A percentile compares a stretch with the other conserved stretches of the same genome.
Evolutionary conservation across 2,888 invertebrate genomes (phyloP).

Genomic region (Fragum sueziense): DNA sequence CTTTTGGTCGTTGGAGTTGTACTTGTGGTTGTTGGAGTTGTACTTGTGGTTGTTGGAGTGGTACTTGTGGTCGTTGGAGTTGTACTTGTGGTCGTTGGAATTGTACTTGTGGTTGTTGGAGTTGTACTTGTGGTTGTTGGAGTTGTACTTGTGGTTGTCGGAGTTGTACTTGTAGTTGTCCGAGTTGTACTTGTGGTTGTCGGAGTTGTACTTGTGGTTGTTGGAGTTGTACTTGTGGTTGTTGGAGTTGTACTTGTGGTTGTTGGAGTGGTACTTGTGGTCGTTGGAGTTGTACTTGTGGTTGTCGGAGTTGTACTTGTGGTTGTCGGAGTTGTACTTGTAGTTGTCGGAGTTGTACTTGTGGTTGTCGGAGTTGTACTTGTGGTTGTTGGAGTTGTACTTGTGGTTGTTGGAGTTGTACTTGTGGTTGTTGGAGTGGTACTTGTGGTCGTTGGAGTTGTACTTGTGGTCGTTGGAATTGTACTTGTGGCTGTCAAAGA

Average conservation of each 20-base stretch:
- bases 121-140: background rate
- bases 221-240: background rate
- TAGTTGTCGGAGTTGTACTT: background rate
- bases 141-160: background rate
- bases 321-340: background rate
- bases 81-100: background rate
- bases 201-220: background rate
- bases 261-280: background rate
- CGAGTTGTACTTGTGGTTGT: too few relatives aligned
- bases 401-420: background rate
- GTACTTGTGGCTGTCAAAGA: background rate
- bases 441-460: background rate
- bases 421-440: background rate
- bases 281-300: background rate
- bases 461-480: background rate
- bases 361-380: background rate
- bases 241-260: background rate
- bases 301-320: background rate
- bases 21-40: background rate
- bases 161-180: background rate
- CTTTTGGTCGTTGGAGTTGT: background rate
- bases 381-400: background rate
- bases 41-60: background rate
- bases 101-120: background rate
- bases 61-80: background rate